Evolutionary conservation across 2,888 invertebrate genomes (phyloP), one percentile per base, ranked within the genome.

Genomic region (Brachyptera risi): DNA sequence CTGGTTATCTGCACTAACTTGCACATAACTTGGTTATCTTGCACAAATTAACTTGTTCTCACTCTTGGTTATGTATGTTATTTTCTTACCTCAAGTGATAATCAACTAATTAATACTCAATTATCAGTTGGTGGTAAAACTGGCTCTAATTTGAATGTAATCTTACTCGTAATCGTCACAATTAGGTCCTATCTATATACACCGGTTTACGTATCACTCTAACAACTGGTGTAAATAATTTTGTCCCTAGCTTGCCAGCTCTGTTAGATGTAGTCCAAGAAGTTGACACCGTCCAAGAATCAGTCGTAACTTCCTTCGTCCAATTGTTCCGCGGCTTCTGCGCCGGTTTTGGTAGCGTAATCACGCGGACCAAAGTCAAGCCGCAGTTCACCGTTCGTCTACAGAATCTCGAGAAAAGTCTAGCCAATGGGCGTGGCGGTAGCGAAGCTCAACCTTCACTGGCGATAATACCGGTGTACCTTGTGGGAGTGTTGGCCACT

Each of bases 341-440:
- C 67, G 77, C 83, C 21, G 83, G 85, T 59, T 88, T 90, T 71
- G 88, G 88, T 5, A 76, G 77, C 63, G 78, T 80, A 40, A 86
- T 90, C 71, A 81, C 84, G 0, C 73, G 72, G 58, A 35, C 13
- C 23, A 60, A 76, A 75, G 71, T 88, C 54, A 81, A 80, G 68
- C 80, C 83, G 15, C 72, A 82, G 56, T 83, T 87, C 68, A 74
- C 76, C 58, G 76, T 79, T 17, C 80, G 81, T 40, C 78, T 87
- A 60, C 73, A 76, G 54, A 80, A 79, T 65, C 73, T 87, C 62
- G 86, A 87, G 70, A 79, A 80, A 66, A 81, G 81, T 69, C 77
- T 86, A 69, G 81, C 82, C 37, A 54, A 58, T 23, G 38, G 54
- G 19, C 35, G 54, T 21, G 54, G 47, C n/a, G 50, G 61, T 5